These are phyloP conservation scores for Tachina grossa DNA, from an alignment of 2,888 invertebrate species.

Conservation along the genomic window DNA sequence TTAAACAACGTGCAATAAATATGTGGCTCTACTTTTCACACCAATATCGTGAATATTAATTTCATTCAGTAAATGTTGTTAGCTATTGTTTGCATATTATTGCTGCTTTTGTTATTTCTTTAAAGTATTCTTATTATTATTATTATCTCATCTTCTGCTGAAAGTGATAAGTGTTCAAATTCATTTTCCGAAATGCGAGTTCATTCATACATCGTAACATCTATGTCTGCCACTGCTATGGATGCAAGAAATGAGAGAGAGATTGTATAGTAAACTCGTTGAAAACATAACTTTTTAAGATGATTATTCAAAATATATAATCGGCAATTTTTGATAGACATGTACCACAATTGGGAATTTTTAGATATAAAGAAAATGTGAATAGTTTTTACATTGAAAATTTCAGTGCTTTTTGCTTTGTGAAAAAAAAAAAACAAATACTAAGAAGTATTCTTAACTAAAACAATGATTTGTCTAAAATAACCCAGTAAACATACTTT, in stretches of 20 bases:
- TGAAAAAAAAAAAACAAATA: no score
- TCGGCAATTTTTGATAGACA: constrained; percentile 6
- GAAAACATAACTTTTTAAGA: constrained; percentile 23
- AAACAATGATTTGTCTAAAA: no score
- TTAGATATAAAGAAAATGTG: no score
- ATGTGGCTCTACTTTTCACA: constrained; percentile 2
- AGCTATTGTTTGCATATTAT: constrained; percentile 8
- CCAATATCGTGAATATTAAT: constrained; percentile 35
- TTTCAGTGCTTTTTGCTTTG: no score
- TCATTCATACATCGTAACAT: background rate
- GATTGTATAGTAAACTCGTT: constrained; percentile 25
- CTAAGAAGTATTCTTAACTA: no score
- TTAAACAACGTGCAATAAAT: constrained; percentile 11
- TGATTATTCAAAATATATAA: constrained; percentile 18
- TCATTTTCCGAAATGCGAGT: constrained; percentile 7
- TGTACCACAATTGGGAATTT: background rate
- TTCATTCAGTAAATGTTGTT: constrained; percentile 38
- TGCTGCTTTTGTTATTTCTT: constrained; percentile 1
- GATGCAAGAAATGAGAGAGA: background rate
- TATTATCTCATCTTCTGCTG: background rate
- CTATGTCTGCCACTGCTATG: background rate
- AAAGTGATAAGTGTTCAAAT: background rate
- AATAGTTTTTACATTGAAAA: no score
- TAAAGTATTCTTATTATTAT: constrained; percentile 6
- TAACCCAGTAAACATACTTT: no score